Percentiles rank a stretch among this genome's conserved stretches.
phyloP scores from a whole-genome alignment of 1,140 invertebrate genomes.

The Macrobrachium nipponense region DNA sequence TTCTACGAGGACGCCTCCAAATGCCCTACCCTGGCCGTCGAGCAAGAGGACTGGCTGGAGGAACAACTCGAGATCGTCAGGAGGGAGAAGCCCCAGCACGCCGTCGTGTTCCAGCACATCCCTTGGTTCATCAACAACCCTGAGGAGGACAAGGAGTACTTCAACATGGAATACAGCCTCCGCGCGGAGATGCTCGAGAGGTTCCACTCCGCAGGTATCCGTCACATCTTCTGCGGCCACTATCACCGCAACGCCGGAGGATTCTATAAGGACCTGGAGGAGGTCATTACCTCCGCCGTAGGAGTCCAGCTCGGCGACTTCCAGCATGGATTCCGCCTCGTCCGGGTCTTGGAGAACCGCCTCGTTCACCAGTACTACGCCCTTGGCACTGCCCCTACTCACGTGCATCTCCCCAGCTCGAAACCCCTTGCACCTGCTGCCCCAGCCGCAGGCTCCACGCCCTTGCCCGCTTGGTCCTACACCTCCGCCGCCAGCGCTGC shows the following conservation, averaged over 20 bases:
- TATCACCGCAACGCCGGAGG: conserved; percentile 73
- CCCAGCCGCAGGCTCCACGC: background rate
- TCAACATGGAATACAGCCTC: conserved; percentile 68
- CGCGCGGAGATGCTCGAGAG: conserved; percentile 69
- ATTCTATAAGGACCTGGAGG: conserved; percentile 69
- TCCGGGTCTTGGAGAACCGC: conserved; percentile 60
- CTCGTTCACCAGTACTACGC: conserved; percentile 31
- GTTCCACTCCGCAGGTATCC: conserved; percentile 68
- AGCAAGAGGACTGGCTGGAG: conserved; percentile 71
- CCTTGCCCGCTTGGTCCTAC: background rate
- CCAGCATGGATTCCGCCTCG: conserved; percentile 70
- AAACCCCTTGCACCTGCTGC: background rate
- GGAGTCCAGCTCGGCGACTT: conserved; percentile 71
- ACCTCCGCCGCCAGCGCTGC: too few species aligned
- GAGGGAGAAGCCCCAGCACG: conserved; percentile 66
- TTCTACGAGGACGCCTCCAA: conserved; percentile 68
- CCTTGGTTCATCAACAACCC: conserved; percentile 70
- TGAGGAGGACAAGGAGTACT: conserved; percentile 70
- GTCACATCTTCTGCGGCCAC: conserved; percentile 74
- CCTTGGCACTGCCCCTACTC: background rate
- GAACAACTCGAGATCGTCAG: conserved; percentile 65
- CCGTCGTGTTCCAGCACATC: conserved; percentile 74
- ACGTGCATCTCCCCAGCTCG: background rate
- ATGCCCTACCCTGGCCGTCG: conserved; percentile 66
- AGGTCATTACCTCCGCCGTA: conserved; percentile 73